These are phyloP conservation scores for Craseonycteris thonglongyai DNA, from an alignment of 2,113 vertebrate genomes.

Conservation along the genomic window DNA sequence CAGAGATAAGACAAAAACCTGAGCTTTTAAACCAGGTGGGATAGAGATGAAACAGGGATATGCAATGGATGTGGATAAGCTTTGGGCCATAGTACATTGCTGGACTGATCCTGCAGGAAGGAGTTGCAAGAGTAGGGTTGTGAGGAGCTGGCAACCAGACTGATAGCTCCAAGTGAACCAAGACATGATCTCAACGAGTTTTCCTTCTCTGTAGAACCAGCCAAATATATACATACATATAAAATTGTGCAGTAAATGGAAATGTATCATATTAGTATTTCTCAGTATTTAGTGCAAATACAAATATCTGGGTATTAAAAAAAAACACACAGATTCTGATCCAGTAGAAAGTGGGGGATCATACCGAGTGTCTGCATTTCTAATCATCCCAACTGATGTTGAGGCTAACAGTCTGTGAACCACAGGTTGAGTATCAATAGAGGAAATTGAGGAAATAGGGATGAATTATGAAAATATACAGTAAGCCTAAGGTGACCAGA, in stretches of 20 bases:
- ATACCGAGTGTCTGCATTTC: background rate
- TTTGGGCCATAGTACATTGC: background rate
- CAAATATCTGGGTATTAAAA: background rate
- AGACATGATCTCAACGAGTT: background rate
- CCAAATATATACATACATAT: background rate
- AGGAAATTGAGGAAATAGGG: background rate
- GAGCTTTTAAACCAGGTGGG: background rate
- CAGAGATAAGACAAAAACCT: background rate
- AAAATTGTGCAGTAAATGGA: background rate
- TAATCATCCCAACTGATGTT: background rate
- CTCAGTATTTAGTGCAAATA: background rate
- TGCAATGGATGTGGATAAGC: background rate
- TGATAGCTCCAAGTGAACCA: background rate
- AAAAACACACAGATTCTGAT: background rate
- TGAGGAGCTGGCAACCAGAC: background rate
- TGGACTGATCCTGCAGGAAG: background rate
- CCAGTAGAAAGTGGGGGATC: background rate
- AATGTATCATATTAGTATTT: background rate
- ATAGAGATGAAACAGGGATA: background rate
- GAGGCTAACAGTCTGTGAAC: background rate
- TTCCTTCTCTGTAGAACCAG: background rate
- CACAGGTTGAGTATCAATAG: background rate
- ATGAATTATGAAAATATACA: background rate
- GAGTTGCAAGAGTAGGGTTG: background rate
- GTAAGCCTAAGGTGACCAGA: no score